phyloP scores from a whole-genome alignment of 2,797 vertebrate species.

The Pitangus sulphuratus region DNA sequence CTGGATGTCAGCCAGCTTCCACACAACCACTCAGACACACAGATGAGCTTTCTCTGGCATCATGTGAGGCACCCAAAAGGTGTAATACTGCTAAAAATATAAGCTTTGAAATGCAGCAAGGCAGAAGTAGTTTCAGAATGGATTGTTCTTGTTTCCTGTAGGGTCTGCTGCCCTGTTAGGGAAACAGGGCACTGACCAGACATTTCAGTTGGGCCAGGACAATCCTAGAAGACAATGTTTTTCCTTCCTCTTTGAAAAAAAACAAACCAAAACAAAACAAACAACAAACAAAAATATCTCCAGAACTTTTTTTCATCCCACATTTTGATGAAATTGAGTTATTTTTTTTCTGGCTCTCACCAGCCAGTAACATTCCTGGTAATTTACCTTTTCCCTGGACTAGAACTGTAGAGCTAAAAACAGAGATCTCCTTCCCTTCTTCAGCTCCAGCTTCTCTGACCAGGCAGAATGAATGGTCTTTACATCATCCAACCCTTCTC shows the following conservation, averaged over 20 bases:
- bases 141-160: neutral
- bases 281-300: no score
- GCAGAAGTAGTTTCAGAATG: neutral
- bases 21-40: accelerated
- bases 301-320: neutral
- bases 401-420: neutral
- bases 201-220: neutral
- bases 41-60: neutral
- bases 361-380: neutral
- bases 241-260: neutral
- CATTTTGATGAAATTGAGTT: neutral
- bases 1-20: neutral
- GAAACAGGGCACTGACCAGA: neutral
- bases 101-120: neutral
- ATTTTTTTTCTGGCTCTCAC: neutral
- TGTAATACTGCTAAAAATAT: neutral
- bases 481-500: neutral
- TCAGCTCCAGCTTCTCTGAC: neutral
- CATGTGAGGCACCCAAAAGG: neutral
- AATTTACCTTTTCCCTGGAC: neutral
- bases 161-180: neutral
- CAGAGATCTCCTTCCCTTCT: neutral
- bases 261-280: no score
- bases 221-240: neutral
- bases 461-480: neutral